Percentiles rank a stretch among this genome's conserved stretches.
phyloP scores from a whole-genome alignment of 2,888 invertebrate genomes.

The Epirrita christyi region DNA sequence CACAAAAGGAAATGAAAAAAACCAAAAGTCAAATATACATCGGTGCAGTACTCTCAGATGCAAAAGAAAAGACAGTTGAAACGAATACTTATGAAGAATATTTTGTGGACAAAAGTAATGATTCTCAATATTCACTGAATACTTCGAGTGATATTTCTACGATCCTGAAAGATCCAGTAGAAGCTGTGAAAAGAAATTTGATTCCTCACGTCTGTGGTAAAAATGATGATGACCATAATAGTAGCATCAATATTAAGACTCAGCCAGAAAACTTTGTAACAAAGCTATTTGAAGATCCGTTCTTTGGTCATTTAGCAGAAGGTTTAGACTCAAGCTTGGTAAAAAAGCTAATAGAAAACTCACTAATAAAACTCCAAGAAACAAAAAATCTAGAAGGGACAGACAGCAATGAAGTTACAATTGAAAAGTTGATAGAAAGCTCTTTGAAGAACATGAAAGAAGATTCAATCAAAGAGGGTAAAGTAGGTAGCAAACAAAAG shows the following conservation, averaged over 20 bases:
- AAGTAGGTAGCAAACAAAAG: slow-evolving; percentile 46
- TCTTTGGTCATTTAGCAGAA: slow-evolving; percentile 86
- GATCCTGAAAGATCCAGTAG: slow-evolving; percentile 89
- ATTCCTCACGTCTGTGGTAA: slow-evolving; percentile 92
- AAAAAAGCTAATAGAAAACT: slow-evolving; percentile 87
- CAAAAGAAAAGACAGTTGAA: slow-evolving; percentile 54
- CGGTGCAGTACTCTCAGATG: slow-evolving; percentile 67
- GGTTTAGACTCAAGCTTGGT: slow-evolving; percentile 86
- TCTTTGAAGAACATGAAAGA: slow-evolving; percentile 74
- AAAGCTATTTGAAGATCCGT: slow-evolving; percentile 87
- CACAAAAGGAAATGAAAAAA: slow-evolving; percentile 73
- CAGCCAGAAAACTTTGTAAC: slow-evolving; percentile 77
- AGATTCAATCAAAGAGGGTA: slow-evolving; percentile 54
- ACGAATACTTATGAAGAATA: slow-evolving; percentile 76
- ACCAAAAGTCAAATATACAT: slow-evolving; percentile 82
- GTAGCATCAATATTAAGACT: slow-evolving; percentile 43
- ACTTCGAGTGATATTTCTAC: slow-evolving; percentile 75
- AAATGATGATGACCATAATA: slow-evolving; percentile 57
- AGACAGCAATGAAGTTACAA: slow-evolving; percentile 71
- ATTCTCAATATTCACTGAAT: slow-evolving; percentile 39
- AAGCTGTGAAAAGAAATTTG: slow-evolving; percentile 89
- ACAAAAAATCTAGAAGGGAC: slow-evolving; percentile 75
- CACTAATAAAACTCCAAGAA: slow-evolving; percentile 85
- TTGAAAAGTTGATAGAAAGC: slow-evolving; percentile 82
- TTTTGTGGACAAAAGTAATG: slow-evolving; percentile 56